Evolutionary conservation across 2,888 invertebrate species (phyloP).

Genomic region (Dolichopus griseipennis): DNA sequence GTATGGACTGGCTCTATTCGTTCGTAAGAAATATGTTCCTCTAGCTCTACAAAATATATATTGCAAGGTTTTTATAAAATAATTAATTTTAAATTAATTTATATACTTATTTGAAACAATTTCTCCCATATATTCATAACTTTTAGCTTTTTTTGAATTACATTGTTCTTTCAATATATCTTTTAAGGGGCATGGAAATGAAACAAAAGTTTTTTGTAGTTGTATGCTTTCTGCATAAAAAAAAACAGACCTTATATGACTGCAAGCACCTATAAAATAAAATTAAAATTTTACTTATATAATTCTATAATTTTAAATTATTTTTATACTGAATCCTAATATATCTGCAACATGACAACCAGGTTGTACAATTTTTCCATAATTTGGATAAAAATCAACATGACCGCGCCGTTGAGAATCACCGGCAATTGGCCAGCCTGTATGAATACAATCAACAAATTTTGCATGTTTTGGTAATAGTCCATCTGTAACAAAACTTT

Average conservation of each 20-base stretch:
- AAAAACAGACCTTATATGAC: slow-evolving; percentile 37
- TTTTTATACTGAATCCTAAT: slow-evolving; percentile 25
- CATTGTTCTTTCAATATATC: slow-evolving; percentile 25
- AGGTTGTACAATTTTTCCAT: slow-evolving; percentile 35
- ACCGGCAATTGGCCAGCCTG: slow-evolving; percentile 37
- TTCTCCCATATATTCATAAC: slow-evolving; percentile 38
- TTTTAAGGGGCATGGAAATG: slow-evolving; percentile 30
- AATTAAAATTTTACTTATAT: too few species aligned
- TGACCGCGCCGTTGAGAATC: slow-evolving; percentile 35
- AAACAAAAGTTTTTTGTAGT: slow-evolving; percentile 32
- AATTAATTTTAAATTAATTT: too few species aligned
- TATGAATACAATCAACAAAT: slow-evolving; percentile 41
- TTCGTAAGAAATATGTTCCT: neutral
- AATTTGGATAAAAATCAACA: slow-evolving; percentile 40
- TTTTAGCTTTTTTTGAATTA: slow-evolving; percentile 12
- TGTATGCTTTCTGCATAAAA: slow-evolving; percentile 39
- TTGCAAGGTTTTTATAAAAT: too few species aligned
- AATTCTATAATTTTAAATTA: neutral
- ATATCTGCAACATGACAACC: slow-evolving; percentile 35
- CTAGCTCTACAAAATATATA: neutral
- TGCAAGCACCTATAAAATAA: slow-evolving; percentile 30
- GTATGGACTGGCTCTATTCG: neutral
- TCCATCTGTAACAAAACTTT: slow-evolving; percentile 30
- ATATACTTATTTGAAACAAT: slow-evolving; percentile 30
- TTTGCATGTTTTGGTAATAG: slow-evolving; percentile 30